Evolutionary conservation across 2,113 vertebrate species (phyloP), one percentile per base, ranked within the genome.

Genomic region (Nansenia antarctica): DNA sequence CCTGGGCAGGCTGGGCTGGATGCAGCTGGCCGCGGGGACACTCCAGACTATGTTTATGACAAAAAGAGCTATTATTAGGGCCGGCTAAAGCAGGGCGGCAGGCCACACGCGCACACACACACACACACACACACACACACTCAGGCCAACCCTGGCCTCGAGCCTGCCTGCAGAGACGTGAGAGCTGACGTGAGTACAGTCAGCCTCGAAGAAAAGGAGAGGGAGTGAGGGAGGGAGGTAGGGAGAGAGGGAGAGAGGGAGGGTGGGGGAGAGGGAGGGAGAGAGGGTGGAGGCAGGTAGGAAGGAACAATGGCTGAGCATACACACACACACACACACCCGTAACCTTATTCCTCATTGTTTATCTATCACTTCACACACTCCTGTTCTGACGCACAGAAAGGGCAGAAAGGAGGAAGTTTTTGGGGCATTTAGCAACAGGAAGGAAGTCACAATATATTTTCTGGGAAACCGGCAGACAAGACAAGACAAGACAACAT

Each of bases 11-110:
- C 75, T 84, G 69, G 77, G 78, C 86, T 82, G 87, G 87, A 87
- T 85, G 86, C 85, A 84, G 85, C 81, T 85, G 85, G 84, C 86
- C 82, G 8, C 80, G 80, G 82, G 86, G 87, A 90, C 86, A 64
- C 83, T 87, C 85, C 83, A 85, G 80, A 83, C 88, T 87, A 82
- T 83, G 84, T 86, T 93, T 89, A 91, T 76, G 9, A 87, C 82
- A 82, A 84, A n/a, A 71, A 11, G 9, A 73, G 77, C 83, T 70
- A 77, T 80, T 91, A 94, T 91, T 90, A 90, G 90, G 77, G 82
- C 63, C 76, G 76, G n/a, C n/a, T n/a, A n/a, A n/a, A n/a, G n/a
- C n/a, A n/a, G n/a, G n/a, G n/a, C n/a, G n/a, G 65, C 39, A 67
- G 47, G 64, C 71, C 49, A 74, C 32, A 71, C 64, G 53, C 31